phyloP scores from a whole-genome alignment of 2,888 invertebrate species.

The Heliothis peltigera region DNA sequence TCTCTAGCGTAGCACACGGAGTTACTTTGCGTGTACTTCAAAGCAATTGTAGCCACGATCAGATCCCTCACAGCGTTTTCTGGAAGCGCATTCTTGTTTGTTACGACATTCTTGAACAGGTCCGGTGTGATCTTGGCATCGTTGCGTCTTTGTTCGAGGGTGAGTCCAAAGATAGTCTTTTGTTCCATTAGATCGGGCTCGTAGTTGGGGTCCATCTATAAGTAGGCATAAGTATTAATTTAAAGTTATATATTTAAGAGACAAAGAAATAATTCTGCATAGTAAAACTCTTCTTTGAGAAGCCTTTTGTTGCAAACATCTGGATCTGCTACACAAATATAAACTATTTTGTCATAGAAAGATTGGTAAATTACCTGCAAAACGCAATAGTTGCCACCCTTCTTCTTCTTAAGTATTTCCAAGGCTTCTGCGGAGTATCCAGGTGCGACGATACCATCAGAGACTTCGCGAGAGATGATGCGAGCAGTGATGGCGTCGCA shows the following conservation, averaged over 20 bases:
- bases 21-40: slow-evolving; percentile 99
- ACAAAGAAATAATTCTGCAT: too few relatives aligned
- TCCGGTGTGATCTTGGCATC: slow-evolving; percentile 94
- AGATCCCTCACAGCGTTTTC: slow-evolving; percentile 95
- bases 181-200: slow-evolving; percentile 95
- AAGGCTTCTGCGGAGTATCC: slow-evolving; percentile 96
- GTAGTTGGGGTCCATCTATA: slow-evolving; percentile 96
- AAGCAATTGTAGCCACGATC: slow-evolving; percentile 98
- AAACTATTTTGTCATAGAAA: not conserved
- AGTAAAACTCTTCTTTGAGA: too few relatives aligned
- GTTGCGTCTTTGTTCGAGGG: slow-evolving; percentile 95
- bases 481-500: slow-evolving; percentile 97
- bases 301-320: too few relatives aligned
- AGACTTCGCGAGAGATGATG: slow-evolving; percentile 98
- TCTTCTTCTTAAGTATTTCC: slow-evolving; percentile 97
- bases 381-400: slow-evolving; percentile 97
- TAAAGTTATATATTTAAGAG: not conserved
- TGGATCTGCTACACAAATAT: too few relatives aligned
- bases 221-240: not conserved
- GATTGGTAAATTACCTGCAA: slow-evolving; percentile 91
- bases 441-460: slow-evolving; percentile 99
- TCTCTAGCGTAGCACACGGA: slow-evolving; percentile 99
- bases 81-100: slow-evolving; percentile 92
- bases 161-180: slow-evolving; percentile 87
- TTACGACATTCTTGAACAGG: slow-evolving; percentile 95